phyloP scores from a whole-genome alignment of 2,888 invertebrate genomes.

The Drosophila meridiana region DNA sequence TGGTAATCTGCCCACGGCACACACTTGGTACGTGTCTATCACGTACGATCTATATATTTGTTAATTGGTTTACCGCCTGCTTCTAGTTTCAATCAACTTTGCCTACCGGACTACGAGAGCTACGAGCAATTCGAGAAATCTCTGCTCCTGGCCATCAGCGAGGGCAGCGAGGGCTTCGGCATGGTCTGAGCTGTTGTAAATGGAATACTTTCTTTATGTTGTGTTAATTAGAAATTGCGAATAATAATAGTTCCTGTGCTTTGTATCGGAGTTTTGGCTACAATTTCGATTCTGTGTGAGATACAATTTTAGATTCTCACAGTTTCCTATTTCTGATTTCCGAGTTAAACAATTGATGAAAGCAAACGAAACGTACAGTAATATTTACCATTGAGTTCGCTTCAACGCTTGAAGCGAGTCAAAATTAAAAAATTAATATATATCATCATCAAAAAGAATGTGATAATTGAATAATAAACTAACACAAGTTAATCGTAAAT shows the following conservation, averaged over 20 bases:
- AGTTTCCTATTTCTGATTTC: slow-evolving; percentile 19
- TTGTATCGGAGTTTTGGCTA: slow-evolving; percentile 37
- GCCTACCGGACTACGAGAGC: slow-evolving; percentile 96
- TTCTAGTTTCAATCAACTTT: slow-evolving; percentile 96
- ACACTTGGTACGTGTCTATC: slow-evolving; percentile 90
- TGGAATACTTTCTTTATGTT: slow-evolving; percentile 30
- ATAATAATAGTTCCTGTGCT: slow-evolving; percentile 72
- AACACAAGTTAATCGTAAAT: slow-evolving; percentile 72
- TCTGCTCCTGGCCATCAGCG: slow-evolving; percentile 95
- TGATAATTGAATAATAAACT: slow-evolving; percentile 79
- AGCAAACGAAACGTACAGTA: slow-evolving; percentile 23
- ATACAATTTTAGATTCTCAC: slow-evolving; percentile 20
- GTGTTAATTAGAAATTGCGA: slow-evolving; percentile 51
- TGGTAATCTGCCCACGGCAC: slow-evolving; percentile 96
- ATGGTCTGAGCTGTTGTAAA: slow-evolving; percentile 80
- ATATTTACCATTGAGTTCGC: slow-evolving; percentile 25
- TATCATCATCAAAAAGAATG: slow-evolving; percentile 80
- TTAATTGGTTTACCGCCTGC: slow-evolving; percentile 67
- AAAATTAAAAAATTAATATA: slow-evolving; percentile 64
- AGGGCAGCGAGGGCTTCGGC: slow-evolving; percentile 97
- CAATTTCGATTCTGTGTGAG: slow-evolving; percentile 27
- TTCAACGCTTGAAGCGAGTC: slow-evolving; percentile 37
- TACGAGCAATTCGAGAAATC: slow-evolving; percentile 97
- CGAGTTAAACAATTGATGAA: slow-evolving; percentile 15
- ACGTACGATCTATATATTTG: neutral